Evolutionary conservation across 2,113 vertebrate species (phyloP).

Genomic region (Semicossyphus pulcher): DNA sequence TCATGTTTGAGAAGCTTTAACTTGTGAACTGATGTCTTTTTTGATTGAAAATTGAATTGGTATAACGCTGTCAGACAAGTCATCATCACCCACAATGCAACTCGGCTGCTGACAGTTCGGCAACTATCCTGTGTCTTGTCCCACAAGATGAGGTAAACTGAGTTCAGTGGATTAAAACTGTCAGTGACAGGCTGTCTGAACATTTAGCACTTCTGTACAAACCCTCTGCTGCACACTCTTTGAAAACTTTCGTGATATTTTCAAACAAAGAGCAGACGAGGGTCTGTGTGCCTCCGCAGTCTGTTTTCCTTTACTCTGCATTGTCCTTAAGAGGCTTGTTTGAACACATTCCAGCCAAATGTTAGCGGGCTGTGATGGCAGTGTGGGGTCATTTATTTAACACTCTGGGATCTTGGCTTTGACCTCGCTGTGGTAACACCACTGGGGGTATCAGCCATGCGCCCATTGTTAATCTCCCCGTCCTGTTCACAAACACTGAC

Average conservation of each 20-base stretch:
- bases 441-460: conserved; percentile 73
- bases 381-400: conserved; percentile 80
- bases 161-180: conserved; percentile 33
- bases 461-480: conserved; percentile 77
- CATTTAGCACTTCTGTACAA: conserved; percentile 1
- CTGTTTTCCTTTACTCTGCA: conserved; percentile 39
- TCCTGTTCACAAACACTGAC: conserved; percentile 77
- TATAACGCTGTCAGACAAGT: not conserved
- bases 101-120: not conserved
- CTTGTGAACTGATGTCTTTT: not conserved
- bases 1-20: too few relatives aligned
- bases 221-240: conserved; percentile 5
- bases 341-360: conserved; percentile 76
- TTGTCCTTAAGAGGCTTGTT: conserved; percentile 56
- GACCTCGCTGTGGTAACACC: conserved; percentile 71
- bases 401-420: conserved; percentile 77
- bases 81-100: not conserved
- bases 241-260: conserved; percentile 2
- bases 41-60: not conserved
- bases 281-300: conserved; percentile 32
- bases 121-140: not conserved
- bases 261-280: conserved; percentile 23
- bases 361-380: conserved; percentile 58
- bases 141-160: not conserved
- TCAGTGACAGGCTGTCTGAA: conserved; percentile 11